A percentile compares a stretch with the other conserved stretches of the same genome.
Evolutionary conservation across 2,113 vertebrate species (phyloP).

Genomic region (Glareola pratincola): DNA sequence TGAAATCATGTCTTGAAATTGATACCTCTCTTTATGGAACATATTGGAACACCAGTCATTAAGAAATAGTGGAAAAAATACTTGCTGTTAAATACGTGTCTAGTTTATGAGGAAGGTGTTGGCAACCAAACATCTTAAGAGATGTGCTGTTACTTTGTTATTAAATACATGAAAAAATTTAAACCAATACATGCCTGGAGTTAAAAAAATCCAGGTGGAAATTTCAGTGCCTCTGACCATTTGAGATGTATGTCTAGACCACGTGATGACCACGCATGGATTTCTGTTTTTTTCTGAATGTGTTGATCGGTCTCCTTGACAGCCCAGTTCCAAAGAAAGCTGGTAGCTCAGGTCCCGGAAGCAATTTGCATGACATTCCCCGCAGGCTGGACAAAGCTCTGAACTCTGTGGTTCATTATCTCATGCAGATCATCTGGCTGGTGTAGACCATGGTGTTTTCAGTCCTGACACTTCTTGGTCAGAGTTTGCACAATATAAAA

Average conservation of each 20-base stretch:
- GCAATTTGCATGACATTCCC: background rate
- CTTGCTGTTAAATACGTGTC: background rate
- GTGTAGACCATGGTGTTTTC: background rate
- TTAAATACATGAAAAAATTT: background rate
- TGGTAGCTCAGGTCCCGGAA: background rate
- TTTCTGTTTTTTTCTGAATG: background rate
- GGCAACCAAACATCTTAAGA: background rate
- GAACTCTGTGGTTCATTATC: background rate
- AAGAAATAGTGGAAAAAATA: background rate
- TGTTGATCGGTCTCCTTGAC: background rate
- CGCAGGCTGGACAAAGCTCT: background rate
- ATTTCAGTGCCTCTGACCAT: background rate
- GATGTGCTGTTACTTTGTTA: background rate
- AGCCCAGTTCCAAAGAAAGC: background rate
- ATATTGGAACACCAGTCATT: background rate
- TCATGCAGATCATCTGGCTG: background rate
- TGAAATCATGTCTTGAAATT: background rate
- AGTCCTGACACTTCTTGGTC: background rate
- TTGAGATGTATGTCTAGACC: background rate
- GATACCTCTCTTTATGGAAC: background rate
- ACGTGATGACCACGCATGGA: rapidly evolving
- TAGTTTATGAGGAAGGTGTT: background rate
- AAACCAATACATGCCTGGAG: background rate
- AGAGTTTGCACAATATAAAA: background rate
- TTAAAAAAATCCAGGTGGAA: background rate